Evolutionary conservation across 2,888 invertebrate species (phyloP).

Genomic region (Temnothorax rugatulus): DNA sequence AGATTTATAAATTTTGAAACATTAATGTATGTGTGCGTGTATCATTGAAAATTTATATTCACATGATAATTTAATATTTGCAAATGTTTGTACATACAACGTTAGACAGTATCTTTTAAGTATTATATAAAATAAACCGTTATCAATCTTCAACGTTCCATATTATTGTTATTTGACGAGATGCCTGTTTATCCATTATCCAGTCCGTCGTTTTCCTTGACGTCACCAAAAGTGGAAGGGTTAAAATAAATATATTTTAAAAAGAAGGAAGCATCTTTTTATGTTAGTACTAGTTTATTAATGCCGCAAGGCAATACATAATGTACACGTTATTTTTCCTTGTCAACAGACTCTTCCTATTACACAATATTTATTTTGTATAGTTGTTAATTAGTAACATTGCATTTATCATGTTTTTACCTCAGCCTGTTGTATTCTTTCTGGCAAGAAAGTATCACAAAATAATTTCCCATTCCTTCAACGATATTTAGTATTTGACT

Average conservation of each 20-base stretch:
- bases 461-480: conserved; percentile 85
- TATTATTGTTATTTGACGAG: not conserved
- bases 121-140: conserved; percentile 59
- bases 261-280: conserved; percentile 9
- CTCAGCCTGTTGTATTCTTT: conserved; percentile 86
- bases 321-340: conserved; percentile 85
- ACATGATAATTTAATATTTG: conserved; percentile 31
- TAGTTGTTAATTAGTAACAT: conserved; percentile 84
- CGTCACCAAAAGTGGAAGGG: not conserved
- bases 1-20: conserved; percentile 58
- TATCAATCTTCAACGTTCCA: not conserved
- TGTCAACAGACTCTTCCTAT: conserved; percentile 84
- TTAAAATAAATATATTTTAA: not conserved
- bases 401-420: conserved; percentile 81
- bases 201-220: not conserved
- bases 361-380: conserved; percentile 84
- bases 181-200: not conserved
- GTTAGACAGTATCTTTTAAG: conserved; percentile 57
- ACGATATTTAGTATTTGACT: conserved; percentile 84
- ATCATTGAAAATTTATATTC: conserved; percentile 46
- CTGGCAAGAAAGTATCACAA: conserved; percentile 86
- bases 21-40: conserved; percentile 24
- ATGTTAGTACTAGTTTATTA: conserved; percentile 85
- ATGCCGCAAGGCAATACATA: conserved; percentile 85
- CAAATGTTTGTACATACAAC: conserved; percentile 69